These are phyloP conservation scores for Panzeria rudis DNA, from an alignment of 2,888 invertebrate species.

Conservation along the genomic window DNA sequence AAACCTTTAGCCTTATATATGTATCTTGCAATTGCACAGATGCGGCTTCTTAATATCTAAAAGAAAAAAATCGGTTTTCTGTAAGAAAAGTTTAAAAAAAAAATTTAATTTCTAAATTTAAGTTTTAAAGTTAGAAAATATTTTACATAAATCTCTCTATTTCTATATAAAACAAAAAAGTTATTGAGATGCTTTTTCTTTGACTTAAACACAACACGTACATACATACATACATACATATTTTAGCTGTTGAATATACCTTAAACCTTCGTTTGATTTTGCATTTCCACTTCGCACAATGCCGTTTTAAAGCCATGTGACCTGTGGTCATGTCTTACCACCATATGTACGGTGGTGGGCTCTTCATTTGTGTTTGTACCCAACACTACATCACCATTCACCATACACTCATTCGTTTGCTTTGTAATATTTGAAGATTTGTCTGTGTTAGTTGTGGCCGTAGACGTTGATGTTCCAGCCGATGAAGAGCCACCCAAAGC, in stretches of 20 bases:
- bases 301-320: slow-evolving; percentile 38
- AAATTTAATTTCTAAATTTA: no score
- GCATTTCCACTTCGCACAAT: slow-evolving; percentile 20
- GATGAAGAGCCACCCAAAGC: slow-evolving; percentile 49
- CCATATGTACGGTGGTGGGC: slow-evolving; percentile 25
- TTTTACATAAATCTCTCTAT: neutral
- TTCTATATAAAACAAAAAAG: neutral
- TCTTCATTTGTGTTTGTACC: slow-evolving; percentile 38
- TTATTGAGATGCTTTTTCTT: neutral
- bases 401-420: slow-evolving; percentile 29
- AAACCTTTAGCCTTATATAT: no score
- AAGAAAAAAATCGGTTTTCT: no score
- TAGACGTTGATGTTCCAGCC: slow-evolving; percentile 62
- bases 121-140: neutral
- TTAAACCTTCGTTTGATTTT: slow-evolving; percentile 66
- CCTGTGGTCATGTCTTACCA: slow-evolving; percentile 61
- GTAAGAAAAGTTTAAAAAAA: no score
- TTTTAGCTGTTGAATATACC: neutral
- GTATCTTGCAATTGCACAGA: no score
- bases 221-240: neutral
- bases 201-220: neutral
- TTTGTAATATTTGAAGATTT: slow-evolving; percentile 65
- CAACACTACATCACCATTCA: slow-evolving; percentile 45
- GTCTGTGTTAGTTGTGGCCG: slow-evolving; percentile 68
- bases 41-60: no score